Conservation (phyloP, 2,888 invertebrate genomes). For the Leucoptera coffeella region DNA sequence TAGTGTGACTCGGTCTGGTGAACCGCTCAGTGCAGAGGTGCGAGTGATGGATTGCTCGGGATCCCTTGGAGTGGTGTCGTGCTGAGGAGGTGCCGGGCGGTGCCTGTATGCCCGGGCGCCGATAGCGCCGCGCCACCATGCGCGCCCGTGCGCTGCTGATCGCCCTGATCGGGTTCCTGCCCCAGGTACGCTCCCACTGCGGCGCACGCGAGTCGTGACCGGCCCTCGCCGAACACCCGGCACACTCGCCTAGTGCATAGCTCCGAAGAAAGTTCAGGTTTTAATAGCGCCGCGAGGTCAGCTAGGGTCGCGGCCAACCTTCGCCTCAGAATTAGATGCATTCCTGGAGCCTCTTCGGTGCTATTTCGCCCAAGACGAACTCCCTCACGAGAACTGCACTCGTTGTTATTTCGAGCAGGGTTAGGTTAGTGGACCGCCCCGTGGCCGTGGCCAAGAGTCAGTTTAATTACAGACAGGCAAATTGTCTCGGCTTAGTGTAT, state of each 20-base stretch:
- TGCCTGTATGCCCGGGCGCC: constrained; percentile 43
- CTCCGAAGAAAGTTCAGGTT: constrained; percentile 43
- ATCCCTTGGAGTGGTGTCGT: constrained; percentile 19
- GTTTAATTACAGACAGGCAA: too few relatives aligned
- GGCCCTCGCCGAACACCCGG: constrained; percentile 22
- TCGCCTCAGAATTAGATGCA: constrained; percentile 52
- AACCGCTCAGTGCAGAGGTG: constrained; percentile 25
- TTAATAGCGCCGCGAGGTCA: constrained; percentile 46
- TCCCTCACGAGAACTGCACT: constrained; percentile 2
- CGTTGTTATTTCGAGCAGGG: constrained; percentile 37
- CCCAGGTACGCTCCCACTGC: constrained; percentile 37
- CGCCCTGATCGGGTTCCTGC: constrained; percentile 52
- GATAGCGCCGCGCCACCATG: constrained; percentile 48
- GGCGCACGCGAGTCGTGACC: constrained; percentile 31
- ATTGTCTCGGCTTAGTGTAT: too few relatives aligned
- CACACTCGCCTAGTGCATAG: not conserved
- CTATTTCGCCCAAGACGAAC: constrained; percentile 10
- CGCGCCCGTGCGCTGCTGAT: constrained; percentile 49
- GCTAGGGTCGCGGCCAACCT: constrained; percentile 44
- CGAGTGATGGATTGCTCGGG: constrained; percentile 48
- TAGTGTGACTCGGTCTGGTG: constrained; percentile 50
- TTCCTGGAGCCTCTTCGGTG: constrained; percentile 30
- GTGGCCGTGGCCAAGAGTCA: too few relatives aligned
- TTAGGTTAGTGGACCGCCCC: too few relatives aligned
- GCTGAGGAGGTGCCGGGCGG: constrained; percentile 27